Evolutionary conservation across 2,797 vertebrate genomes (phyloP).

Genomic region (Myiothlypis coronata): DNA sequence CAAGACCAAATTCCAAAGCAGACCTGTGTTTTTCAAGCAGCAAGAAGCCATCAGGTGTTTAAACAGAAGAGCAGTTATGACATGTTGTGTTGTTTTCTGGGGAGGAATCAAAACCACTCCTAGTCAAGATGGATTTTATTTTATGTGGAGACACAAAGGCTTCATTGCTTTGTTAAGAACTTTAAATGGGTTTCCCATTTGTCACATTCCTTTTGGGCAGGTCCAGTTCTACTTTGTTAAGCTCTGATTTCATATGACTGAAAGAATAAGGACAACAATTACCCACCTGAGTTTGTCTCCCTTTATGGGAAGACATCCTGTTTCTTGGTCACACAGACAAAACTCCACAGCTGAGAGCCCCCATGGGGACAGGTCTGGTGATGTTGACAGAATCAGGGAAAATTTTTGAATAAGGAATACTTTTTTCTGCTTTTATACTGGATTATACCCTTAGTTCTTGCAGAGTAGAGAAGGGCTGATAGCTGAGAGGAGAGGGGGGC

Average conservation of each 20-base stretch:
- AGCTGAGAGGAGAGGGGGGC: neutral
- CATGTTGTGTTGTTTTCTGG: neutral
- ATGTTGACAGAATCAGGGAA: neutral
- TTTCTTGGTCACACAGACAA: neutral
- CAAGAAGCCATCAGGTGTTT: neutral
- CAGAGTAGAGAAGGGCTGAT: neutral
- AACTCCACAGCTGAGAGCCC: neutral
- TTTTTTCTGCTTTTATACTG: neutral
- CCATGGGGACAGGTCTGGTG: fast-evolving
- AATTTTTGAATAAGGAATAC: neutral
- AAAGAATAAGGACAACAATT: neutral
- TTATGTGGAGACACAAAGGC: neutral
- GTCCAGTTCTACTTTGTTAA: neutral
- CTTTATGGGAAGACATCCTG: neutral
- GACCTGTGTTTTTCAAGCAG: neutral
- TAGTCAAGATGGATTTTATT: neutral
- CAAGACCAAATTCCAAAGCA: neutral
- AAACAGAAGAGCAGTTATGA: neutral
- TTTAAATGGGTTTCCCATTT: neutral
- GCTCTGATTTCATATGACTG: neutral
- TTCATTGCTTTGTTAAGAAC: neutral
- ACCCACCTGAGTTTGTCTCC: neutral
- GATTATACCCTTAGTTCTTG: neutral
- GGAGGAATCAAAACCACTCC: neutral
- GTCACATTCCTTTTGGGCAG: neutral